Conservation (phyloP, 2,113 vertebrate species). For the Microtus oregoni region DNA sequence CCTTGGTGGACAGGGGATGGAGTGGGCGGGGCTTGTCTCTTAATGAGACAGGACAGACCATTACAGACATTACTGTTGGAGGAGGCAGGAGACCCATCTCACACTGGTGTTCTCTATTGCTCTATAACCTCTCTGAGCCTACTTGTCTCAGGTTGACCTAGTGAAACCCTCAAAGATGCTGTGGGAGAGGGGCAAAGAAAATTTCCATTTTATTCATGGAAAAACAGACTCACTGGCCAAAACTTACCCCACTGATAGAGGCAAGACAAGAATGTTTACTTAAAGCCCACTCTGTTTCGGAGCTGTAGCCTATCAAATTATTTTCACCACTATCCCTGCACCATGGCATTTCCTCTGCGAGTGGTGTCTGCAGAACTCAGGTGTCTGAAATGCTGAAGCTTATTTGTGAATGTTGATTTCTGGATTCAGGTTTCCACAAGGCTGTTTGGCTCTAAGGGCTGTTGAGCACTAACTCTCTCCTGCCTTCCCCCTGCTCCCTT, state of each 20-base stretch:
- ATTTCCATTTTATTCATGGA: not conserved
- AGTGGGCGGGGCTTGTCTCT: too few species aligned
- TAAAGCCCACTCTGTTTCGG: not conserved
- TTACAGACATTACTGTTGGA: not conserved
- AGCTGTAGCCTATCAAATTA: not conserved
- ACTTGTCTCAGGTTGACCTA: not conserved
- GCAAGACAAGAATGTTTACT: not conserved
- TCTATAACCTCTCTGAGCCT: not conserved
- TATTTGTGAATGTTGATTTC: slow-evolving; percentile 23
- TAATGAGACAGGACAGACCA: too few species aligned
- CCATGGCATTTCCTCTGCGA: not conserved
- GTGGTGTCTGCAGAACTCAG: not conserved
- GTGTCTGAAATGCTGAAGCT: not conserved
- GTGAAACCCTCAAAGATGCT: slow-evolving; percentile 3
- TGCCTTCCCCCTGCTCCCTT: not conserved
- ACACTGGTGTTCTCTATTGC: not conserved
- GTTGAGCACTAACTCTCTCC: not conserved
- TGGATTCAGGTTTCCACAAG: not conserved
- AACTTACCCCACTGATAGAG: not conserved
- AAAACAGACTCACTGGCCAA: not conserved
- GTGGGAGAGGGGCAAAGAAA: slow-evolving; percentile 24
- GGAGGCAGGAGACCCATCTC: not conserved
- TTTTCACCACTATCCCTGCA: not conserved
- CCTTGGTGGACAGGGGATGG: too few species aligned
- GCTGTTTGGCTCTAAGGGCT: not conserved